Evolutionary conservation across 2,888 invertebrate genomes (phyloP).

Genomic region (Mystacides longicornis): DNA sequence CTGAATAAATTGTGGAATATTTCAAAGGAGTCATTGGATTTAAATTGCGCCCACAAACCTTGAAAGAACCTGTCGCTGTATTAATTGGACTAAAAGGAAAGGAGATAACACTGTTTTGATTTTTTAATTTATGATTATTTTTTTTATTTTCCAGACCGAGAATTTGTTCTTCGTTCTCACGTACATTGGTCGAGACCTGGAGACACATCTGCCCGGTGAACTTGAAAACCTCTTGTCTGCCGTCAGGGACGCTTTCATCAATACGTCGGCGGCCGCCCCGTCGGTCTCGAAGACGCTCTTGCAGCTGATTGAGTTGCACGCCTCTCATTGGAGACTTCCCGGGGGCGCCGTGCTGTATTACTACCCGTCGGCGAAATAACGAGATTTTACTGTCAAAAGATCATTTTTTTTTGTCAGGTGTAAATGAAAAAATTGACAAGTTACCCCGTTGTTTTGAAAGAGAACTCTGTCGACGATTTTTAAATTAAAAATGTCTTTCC

Average conservation of each 20-base stretch:
- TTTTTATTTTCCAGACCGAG: constrained; percentile 58
- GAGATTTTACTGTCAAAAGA: too few relatives aligned
- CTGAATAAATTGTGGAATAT: too few relatives aligned
- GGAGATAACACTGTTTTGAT: too few relatives aligned
- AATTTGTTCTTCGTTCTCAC: constrained; percentile 84
- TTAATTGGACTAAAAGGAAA: too few relatives aligned
- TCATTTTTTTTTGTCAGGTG: too few relatives aligned
- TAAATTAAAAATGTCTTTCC: too few relatives aligned
- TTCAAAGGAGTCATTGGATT: too few relatives aligned
- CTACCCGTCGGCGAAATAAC: constrained; percentile 60
- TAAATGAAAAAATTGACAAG: too few relatives aligned
- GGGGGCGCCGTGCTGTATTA: constrained; percentile 87
- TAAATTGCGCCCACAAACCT: too few relatives aligned
- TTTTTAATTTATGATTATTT: neutral
- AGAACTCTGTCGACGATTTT: too few relatives aligned
- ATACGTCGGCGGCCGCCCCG: constrained; percentile 62
- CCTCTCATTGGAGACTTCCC: constrained; percentile 85
- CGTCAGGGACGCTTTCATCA: constrained; percentile 80
- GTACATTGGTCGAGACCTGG: constrained; percentile 81
- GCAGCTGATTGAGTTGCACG: constrained; percentile 84
- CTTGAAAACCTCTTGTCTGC: constrained; percentile 71
- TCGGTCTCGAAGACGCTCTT: constrained; percentile 76
- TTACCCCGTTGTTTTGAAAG: too few relatives aligned
- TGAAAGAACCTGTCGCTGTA: too few relatives aligned
- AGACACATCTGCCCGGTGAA: constrained; percentile 71